Evolutionary conservation across 1,140 invertebrate species (phyloP).

Genomic region (Bombus polaris): DNA sequence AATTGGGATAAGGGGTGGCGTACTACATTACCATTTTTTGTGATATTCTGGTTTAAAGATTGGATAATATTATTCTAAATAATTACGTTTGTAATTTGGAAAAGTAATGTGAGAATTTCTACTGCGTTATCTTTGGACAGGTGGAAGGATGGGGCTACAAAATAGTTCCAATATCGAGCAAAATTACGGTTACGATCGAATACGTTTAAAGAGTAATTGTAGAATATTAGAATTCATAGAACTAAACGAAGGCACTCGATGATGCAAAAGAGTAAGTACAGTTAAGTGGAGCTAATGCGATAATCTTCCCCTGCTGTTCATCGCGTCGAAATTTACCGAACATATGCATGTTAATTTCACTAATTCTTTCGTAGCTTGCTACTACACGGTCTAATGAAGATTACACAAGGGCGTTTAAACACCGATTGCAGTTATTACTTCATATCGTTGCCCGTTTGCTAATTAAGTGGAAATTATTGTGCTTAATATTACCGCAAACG

Average conservation of each 20-base stretch:
- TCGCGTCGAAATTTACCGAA: not conserved
- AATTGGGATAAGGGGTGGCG: not conserved
- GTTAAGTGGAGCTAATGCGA: too few relatives aligned
- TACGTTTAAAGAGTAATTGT: not conserved
- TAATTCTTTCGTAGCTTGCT: not conserved
- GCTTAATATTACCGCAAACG: not conserved
- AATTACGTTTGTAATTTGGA: not conserved
- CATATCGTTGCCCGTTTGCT: not conserved
- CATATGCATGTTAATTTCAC: not conserved
- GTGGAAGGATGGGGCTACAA: not conserved
- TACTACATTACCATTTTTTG: not conserved
- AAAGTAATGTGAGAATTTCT: not conserved
- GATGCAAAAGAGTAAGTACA: not conserved
- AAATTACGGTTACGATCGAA: not conserved
- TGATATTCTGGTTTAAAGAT: not conserved
- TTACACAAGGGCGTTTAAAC: conserved; percentile 10
- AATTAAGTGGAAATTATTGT: conserved; percentile 45
- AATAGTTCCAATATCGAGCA: not conserved
- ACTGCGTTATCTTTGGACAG: not conserved
- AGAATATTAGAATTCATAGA: not conserved
- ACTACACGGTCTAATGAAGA: not conserved
- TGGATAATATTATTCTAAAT: not conserved
- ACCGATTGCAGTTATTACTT: conserved; percentile 30
- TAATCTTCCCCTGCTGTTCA: not conserved
- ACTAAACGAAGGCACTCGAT: not conserved